Conservation (phyloP, 1,140 invertebrate genomes). For the Centruroides sculpturatus region DNA sequence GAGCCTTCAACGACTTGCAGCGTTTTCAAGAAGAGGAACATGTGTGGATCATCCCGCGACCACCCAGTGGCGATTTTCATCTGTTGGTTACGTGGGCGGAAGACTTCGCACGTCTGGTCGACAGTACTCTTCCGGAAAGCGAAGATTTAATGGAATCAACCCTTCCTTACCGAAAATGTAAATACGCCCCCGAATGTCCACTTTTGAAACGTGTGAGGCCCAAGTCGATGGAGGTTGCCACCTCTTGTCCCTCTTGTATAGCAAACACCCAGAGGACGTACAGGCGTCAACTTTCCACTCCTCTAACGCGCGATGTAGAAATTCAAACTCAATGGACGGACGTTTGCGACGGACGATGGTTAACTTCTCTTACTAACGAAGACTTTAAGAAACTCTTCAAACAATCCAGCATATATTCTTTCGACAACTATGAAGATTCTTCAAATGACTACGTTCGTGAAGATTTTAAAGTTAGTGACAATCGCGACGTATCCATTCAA, state of each 20-base stretch:
- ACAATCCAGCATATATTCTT: too few relatives aligned
- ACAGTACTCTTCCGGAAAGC: constrained; percentile 1
- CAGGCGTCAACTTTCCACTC: background rate
- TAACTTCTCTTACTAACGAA: too few relatives aligned
- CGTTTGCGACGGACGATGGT: background rate
- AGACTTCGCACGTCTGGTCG: constrained; percentile 8
- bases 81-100: constrained; percentile 11
- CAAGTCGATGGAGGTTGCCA: too few relatives aligned
- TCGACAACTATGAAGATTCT: too few relatives aligned
- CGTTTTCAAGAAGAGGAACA: background rate
- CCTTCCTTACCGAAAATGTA: too few relatives aligned
- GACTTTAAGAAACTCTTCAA: too few relatives aligned
- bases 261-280: background rate
- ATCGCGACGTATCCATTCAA: background rate
- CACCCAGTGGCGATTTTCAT: constrained; percentile 9
- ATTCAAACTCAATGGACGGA: constrained; percentile 3
- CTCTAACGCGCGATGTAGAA: constrained; percentile 7
- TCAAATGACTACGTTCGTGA: too few relatives aligned
- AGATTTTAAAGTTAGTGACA: too few relatives aligned
- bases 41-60: background rate
- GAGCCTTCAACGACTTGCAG: constrained; percentile 7
- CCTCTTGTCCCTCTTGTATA: too few relatives aligned
- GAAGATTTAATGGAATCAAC: background rate
- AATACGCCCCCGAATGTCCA: too few relatives aligned
- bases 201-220: too few relatives aligned